These are phyloP conservation scores for Trematocara stigmaticum DNA, from an alignment of 2,113 vertebrate species.

Conservation along the genomic window DNA sequence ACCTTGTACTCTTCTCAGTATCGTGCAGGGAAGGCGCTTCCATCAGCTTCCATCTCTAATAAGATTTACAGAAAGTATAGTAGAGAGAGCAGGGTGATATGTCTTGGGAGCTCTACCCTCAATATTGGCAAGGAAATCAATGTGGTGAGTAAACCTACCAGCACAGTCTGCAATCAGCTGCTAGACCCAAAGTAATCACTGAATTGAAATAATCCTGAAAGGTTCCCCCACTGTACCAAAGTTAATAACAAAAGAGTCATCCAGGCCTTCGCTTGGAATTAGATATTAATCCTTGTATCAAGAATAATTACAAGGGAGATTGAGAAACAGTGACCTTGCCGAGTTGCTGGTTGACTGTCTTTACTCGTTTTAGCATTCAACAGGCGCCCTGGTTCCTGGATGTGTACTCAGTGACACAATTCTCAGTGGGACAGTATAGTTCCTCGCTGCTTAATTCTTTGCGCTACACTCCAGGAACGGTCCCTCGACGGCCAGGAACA, in stretches of 20 bases:
- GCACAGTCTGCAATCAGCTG: conserved; percentile 76
- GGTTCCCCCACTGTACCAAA: conserved; percentile 70
- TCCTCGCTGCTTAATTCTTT: neutral
- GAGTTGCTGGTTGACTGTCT: neutral
- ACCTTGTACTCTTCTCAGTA: conserved; percentile 36
- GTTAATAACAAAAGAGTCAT: conserved; percentile 78
- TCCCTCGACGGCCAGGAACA: neutral
- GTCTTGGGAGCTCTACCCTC: conserved; percentile 79
- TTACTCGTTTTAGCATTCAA: conserved; percentile 18
- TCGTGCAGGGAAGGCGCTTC: conserved; percentile 47
- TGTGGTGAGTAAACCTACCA: conserved; percentile 82
- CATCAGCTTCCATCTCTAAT: conserved; percentile 74
- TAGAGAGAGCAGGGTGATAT: conserved; percentile 49
- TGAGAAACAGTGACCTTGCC: conserved; percentile 66
- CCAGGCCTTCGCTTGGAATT: conserved; percentile 69
- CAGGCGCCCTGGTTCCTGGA: neutral
- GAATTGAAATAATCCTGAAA: conserved; percentile 83
- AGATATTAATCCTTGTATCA: conserved; percentile 84
- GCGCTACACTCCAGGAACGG: neutral
- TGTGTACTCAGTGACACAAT: neutral
- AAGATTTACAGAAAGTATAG: conserved; percentile 71
- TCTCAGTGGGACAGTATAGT: neutral
- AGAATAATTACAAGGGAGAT: conserved; percentile 77
- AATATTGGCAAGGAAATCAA: conserved; percentile 86
- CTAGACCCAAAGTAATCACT: conserved; percentile 75